Base-by-base conservation (phyloP, 2,888 invertebrate species). In the Pediacus dermestoides region DNA sequence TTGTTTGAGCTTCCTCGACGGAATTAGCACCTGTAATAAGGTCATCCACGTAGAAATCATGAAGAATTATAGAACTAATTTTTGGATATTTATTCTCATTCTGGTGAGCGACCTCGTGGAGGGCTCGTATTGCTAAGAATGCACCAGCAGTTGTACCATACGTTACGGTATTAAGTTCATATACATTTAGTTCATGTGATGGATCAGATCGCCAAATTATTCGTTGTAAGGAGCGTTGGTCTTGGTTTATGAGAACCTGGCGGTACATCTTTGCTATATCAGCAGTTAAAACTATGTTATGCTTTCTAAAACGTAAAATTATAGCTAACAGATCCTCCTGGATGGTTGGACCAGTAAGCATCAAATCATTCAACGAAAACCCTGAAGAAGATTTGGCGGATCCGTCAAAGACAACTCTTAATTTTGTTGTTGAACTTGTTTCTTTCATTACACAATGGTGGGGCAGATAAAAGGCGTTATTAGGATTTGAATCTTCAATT, bases 401-500 rank as follows among this genome's bases (percentile, higher is more conserved):
- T 14, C 39, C 50, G 36, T 58, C 50, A 39, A 58, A 58, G 4
- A 58, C 56, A 4, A 55, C 52, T 9, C 56, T 30, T 14, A 52
- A 37, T 30, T 49, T 55, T 3, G 58, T 58, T 3, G 57, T 59
- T 2, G 34, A n/a, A 16, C 46, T 50, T 9, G 22, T 16, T 25
- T 49, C 39, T 37, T 50, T 53, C 8, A 47, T 7, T 2, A 60
- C 55, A 6, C 41, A 46, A 37, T 60, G 57, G 39, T 60, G 58
- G 2, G 58, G 54, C 12, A 52, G 40, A 41, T 42, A 50, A 36
- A 33, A 49, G 10, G 25, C 32, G 3, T 18, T 4, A 14, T 27
- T 22, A 2, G 25, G 6, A 14, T 28, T 23, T n/a, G 7, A 16
- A 2, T 16, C 14, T 2, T 34, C 16, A 6, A 16, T 22, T 31